phyloP scores from a whole-genome alignment of 2,797 vertebrate species.

The Paramormyrops hopkinsi region DNA sequence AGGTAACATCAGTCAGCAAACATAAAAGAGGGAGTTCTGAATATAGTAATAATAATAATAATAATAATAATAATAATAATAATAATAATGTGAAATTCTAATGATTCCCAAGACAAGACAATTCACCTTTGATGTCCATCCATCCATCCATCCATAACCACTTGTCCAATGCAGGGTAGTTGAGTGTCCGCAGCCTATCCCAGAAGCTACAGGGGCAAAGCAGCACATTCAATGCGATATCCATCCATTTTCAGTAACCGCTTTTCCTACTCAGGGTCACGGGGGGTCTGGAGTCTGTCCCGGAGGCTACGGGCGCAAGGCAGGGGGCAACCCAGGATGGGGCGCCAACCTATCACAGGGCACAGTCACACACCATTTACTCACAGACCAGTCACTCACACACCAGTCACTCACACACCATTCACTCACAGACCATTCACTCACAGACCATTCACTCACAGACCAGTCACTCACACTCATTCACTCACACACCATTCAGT shows the following conservation, averaged over 20 bases:
- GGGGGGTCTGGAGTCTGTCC: background rate
- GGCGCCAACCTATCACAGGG: background rate
- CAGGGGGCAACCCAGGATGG: background rate
- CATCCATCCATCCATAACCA: background rate
- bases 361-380: no score
- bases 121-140: background rate
- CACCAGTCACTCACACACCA: background rate
- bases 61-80: background rate
- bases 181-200: background rate
- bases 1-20: background rate
- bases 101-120: background rate
- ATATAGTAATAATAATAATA: background rate
- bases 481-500: background rate
- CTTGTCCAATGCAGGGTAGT: background rate
- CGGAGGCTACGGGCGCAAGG: background rate
- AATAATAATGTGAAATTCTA: background rate
- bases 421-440: background rate
- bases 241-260: background rate
- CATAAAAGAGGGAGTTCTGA: background rate
- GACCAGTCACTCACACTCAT: no score
- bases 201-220: background rate
- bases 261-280: background rate
- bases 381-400: background rate
- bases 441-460: no score
- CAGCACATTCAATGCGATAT: background rate